Conservation (phyloP, 2,113 vertebrate species). For the Nerophis lumbriciformis region DNA sequence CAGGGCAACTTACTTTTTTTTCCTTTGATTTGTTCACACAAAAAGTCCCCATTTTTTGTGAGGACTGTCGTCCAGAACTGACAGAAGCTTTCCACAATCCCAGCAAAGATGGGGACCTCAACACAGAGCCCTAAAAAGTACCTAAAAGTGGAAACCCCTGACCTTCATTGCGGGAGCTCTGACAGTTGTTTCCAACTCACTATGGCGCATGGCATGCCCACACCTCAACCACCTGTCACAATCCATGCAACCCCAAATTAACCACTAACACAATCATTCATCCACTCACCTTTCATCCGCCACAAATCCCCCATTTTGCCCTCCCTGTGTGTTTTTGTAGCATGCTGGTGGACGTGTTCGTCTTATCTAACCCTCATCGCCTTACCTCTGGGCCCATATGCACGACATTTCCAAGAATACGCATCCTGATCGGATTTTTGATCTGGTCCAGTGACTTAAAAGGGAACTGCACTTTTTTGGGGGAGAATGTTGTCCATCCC, state of each 20-base stretch:
- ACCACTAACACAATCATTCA: conserved; percentile 71
- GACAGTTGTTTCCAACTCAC: conserved; percentile 79
- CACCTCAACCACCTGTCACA: conserved; percentile 64
- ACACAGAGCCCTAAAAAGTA: conserved; percentile 53
- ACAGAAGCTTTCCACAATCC: conserved; percentile 77
- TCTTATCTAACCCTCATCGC: conserved; percentile 63
- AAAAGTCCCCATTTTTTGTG: conserved; percentile 78
- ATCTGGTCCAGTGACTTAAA: conserved; percentile 40
- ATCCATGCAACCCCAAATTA: conserved; percentile 49
- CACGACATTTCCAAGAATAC: conserved; percentile 50
- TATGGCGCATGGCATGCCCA: conserved; percentile 90
- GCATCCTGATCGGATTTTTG: conserved; percentile 46
- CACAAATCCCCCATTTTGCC: conserved; percentile 49
- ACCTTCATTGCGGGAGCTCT: conserved; percentile 74
- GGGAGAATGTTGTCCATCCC: too few relatives aligned
- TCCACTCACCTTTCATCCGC: conserved; percentile 42
- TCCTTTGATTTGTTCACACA: conserved; percentile 46
- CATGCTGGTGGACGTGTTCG: conserved; percentile 74
- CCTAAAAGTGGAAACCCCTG: conserved; percentile 59
- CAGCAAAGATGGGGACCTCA: conserved; percentile 62
- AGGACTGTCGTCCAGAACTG: conserved; percentile 79
- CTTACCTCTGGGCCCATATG: conserved; percentile 56
- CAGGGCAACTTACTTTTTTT: conserved; percentile 61
- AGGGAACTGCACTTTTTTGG: too few relatives aligned
- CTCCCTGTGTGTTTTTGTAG: conserved; percentile 67